Evolutionary conservation across 2,797 vertebrate genomes (phyloP), one percentile per base, ranked within the genome.

Genomic region (Smutsia gigantea): DNA sequence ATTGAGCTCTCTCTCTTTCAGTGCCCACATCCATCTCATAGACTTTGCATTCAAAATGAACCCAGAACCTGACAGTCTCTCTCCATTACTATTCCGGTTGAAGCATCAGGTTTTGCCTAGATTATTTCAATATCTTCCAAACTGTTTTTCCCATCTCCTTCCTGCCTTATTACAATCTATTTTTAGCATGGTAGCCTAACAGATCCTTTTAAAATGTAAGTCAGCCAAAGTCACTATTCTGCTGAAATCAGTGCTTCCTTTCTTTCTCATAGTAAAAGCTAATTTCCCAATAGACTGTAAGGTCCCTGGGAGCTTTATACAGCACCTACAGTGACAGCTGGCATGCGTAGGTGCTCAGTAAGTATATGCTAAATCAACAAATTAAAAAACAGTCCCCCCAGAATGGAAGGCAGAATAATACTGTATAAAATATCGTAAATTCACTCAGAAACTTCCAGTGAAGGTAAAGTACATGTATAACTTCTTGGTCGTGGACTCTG

Each of bases 351-450:
- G 15, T 46, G 14, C 2, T 90, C 27, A 42, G 39, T 4, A 53
- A 89, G 71, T 51, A 95, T 75, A 77, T 94, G 14, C 29, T 93
- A 84, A 92, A 90, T 86, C 51, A 51, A 77, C 61, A 92, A 88
- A 57, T 46, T 78, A 81, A 75, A 81, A 91, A 79, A 49, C 19
- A 55, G 63, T 31, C 14, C 74, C 6, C 51, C 77, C 25, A 69
- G 51, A 42, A 71, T 90, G 66, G 14, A 55, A 66, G 34, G 18
- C 12, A 84, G 42, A 59, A 23, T 25, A 79, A 68, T 68, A n/a
- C 2, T 57, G 4, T 55, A 37, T 31, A 25, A 81, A 69, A 39
- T 71, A 49, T 64, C 12, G 85, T 85, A 66, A 69, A 59, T 82
- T 83, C 39, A 17, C 68, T 77, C 29, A 83, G 95, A 72, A 93